Evolutionary conservation across 2,888 invertebrate species (phyloP).

Genomic region (Polyploca ridens): DNA sequence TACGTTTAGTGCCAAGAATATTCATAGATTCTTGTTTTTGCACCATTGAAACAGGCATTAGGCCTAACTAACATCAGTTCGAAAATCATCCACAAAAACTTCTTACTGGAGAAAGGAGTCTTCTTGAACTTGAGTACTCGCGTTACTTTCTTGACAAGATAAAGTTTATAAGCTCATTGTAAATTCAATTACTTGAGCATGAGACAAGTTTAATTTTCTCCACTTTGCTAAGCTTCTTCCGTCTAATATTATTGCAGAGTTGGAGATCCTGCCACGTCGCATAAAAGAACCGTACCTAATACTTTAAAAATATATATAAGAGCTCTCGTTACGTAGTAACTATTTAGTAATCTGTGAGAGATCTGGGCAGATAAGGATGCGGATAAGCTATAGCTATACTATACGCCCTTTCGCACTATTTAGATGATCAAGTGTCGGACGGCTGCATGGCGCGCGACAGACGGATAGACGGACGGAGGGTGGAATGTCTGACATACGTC

Average conservation of each 20-base stretch:
- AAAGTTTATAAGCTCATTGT: background rate
- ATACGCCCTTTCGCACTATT: too few species aligned
- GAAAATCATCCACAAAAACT: too few species aligned
- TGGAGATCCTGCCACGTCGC: background rate
- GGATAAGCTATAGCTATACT: too few species aligned
- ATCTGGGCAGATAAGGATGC: too few species aligned
- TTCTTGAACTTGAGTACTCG: background rate
- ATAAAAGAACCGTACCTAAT: background rate
- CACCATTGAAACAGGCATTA: background rate
- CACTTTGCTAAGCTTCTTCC: slow-evolving; percentile 2
- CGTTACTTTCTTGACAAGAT: background rate
- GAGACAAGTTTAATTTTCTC: background rate
- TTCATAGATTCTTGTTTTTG: background rate
- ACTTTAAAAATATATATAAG: background rate
- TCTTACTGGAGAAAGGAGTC: background rate
- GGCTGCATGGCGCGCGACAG: too few species aligned
- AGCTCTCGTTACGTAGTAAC: too few species aligned
- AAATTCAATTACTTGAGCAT: background rate
- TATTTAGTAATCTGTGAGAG: too few species aligned
- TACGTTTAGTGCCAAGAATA: background rate
- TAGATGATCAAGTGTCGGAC: too few species aligned
- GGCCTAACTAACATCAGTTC: too few species aligned
- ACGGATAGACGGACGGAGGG: too few species aligned
- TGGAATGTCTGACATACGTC: too few species aligned
- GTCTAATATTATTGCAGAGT: background rate